Evolutionary conservation across 1,140 invertebrate species (phyloP).

Genomic region (Ectropis grisescens): DNA sequence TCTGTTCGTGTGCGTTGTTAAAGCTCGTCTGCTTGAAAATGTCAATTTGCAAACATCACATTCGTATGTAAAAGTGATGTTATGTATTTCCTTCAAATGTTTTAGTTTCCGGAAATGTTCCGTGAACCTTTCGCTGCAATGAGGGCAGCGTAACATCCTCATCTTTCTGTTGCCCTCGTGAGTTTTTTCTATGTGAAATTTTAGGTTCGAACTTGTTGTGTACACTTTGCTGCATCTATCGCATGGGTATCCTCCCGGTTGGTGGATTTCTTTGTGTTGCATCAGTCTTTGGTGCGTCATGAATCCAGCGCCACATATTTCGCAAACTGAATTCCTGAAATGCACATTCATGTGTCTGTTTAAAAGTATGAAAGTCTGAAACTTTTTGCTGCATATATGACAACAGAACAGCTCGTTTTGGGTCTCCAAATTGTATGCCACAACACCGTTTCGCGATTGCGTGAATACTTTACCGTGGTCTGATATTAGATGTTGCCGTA

Average conservation of each 20-base stretch:
- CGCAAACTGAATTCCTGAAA: conserved; percentile 55
- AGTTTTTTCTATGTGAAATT: conserved; percentile 65
- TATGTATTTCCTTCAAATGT: conserved; percentile 31
- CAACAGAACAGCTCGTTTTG: conserved; percentile 28
- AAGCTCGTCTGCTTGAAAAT: conserved; percentile 20
- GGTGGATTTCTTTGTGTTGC: conserved; percentile 43
- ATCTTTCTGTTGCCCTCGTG: conserved; percentile 38
- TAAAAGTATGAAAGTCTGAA: conserved; percentile 21
- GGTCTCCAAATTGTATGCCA: conserved; percentile 29
- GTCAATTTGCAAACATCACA: conserved; percentile 27
- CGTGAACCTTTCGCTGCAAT: conserved; percentile 26
- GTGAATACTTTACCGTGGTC: conserved; percentile 31
- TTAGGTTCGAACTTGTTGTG: conserved; percentile 36
- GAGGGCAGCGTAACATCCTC: conserved; percentile 24
- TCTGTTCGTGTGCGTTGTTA: conserved; percentile 46
- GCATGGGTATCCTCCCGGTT: conserved; percentile 30
- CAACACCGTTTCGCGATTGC: conserved; percentile 29
- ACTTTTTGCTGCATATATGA: conserved; percentile 22
- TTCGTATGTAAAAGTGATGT: conserved; percentile 21
- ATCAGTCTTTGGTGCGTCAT: conserved; percentile 42
- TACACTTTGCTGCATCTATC: conserved; percentile 38
- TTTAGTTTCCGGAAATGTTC: conserved; percentile 33
- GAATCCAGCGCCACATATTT: conserved; percentile 54
- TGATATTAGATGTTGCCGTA: conserved; percentile 23
- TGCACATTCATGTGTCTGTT: conserved; percentile 45